Conservation (phyloP, 2,113 vertebrate species). For the Chrysemys picta region DNA sequence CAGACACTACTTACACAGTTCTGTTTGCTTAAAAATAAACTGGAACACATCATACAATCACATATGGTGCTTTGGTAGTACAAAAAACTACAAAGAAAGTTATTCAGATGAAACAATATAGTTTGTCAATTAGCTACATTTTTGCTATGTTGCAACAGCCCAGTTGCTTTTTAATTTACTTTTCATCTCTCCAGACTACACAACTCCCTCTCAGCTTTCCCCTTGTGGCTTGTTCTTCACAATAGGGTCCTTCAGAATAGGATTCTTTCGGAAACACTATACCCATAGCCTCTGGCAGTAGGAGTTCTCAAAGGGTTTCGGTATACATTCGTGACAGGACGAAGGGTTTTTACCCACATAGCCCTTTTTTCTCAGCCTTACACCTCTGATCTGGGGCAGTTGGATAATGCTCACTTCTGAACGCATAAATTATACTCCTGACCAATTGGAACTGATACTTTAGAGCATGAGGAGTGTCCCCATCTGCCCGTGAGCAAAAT, state of each 20-base stretch:
- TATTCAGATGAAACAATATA: slow-evolving; percentile 48
- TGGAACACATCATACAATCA: background rate
- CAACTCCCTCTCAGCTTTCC: background rate
- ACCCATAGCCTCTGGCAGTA: background rate
- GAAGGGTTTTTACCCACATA: background rate
- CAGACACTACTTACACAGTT: background rate
- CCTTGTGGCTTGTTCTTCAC: background rate
- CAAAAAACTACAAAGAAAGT: slow-evolving; percentile 29
- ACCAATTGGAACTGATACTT: background rate
- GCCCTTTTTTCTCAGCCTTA: background rate
- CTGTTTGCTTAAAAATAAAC: slow-evolving; percentile 2
- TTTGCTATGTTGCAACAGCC: background rate
- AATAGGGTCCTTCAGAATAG: background rate
- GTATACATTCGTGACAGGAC: background rate
- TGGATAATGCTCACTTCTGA: slow-evolving; percentile 7
- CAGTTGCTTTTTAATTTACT: background rate
- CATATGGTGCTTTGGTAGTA: background rate
- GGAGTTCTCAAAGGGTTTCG: background rate
- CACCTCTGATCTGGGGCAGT: background rate
- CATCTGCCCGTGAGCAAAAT: background rate
- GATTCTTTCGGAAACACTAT: slow-evolving; percentile 1
- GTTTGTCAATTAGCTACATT: slow-evolving; percentile 22
- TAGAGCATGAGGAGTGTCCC: background rate
- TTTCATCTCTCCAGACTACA: background rate
- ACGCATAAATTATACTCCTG: background rate